Conservation (phyloP, 2,113 vertebrate genomes). For the Patagioenas fasciata region DNA sequence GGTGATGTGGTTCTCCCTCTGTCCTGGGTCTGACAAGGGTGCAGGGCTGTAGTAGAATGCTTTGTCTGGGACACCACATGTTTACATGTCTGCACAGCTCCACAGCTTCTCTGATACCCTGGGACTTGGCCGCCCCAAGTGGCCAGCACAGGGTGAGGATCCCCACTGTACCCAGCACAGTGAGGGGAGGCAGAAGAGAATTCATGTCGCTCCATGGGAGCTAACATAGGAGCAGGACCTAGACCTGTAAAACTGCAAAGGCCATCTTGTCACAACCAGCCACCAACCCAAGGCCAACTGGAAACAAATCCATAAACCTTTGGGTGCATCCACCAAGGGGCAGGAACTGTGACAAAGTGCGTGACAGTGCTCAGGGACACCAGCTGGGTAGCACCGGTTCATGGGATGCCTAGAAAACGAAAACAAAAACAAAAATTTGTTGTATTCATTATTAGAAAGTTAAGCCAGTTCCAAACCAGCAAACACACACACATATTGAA, state of each 20-base stretch:
- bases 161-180: fast-evolving
- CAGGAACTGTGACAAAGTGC: background rate
- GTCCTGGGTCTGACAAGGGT: background rate
- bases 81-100: background rate
- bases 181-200: background rate
- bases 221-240: background rate
- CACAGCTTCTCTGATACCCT: background rate
- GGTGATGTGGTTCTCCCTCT: background rate
- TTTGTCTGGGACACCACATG: background rate
- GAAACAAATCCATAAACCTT: background rate
- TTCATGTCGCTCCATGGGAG: background rate
- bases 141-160: fast-evolving
- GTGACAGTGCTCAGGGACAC: background rate
- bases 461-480: background rate
- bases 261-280: background rate
- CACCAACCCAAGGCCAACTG: background rate
- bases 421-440: background rate
- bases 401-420: background rate
- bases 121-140: background rate
- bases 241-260: background rate
- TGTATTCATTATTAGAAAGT: background rate
- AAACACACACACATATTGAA: background rate
- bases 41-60: background rate
- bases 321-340: background rate
- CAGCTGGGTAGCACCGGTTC: background rate